Evolutionary conservation across 2,113 vertebrate species (phyloP), one percentile per base, ranked within the genome.

Genomic region (Phylloscopus trochilus): DNA sequence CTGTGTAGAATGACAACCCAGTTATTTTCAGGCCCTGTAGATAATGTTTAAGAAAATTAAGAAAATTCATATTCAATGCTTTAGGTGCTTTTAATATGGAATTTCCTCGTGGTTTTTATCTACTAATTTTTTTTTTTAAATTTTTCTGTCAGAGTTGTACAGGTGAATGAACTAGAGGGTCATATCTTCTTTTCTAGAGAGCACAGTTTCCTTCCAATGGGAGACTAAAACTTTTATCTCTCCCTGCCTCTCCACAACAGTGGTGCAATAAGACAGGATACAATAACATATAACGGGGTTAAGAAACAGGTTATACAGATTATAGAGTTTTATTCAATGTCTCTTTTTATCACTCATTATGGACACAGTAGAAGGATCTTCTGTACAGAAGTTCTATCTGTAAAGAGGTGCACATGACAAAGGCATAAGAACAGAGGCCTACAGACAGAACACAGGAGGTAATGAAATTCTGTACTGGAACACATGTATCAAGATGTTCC

Each of bases 381-480:
- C 23, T 2, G 3, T 21, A 41, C 17, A 77, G 9, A 9, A 43
- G 33, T 18, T n/a, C 11, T 73, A 68, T 28, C 24, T 55, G 18
- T 28, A 15, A 35, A 56, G 52, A 33, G 6, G 5, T 52, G 6
- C 4, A 24, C 7, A 3, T 21, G 24, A 13, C 6, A 84, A 67
- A 31, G 10, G 10, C 2, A 0, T 14, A 21, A 14, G 21, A 53
- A 23, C 5, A 27, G 37, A 56, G 6, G 69, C 41, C 51, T 46
- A 46, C 9, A 51, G 73, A 51, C 2, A 43, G 27, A 46, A 23
- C 19, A 58, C 0, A 6, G 14, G 5, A 66, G 8, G 3, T 18
- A 9, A 12, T 35, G 24, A 72, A 83, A 80, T 72, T 81, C 22
- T 53, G 6, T 33, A 11, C 39, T 69, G 26, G 11, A 67, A 67